Evolutionary conservation across 2,888 invertebrate species (phyloP).

Genomic region (Patella pellucida): DNA sequence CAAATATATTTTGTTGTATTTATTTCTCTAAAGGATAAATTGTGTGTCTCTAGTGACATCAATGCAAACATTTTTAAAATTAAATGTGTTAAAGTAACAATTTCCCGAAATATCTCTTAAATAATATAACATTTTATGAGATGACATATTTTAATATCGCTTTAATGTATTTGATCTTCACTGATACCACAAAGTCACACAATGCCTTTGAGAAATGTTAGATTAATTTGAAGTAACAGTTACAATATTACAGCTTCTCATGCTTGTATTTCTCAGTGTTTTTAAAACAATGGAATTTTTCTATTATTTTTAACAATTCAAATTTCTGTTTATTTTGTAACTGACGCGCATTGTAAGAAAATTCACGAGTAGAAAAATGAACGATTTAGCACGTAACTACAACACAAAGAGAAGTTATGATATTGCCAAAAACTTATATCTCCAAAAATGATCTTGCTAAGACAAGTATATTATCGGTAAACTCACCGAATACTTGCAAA

Average conservation of each 20-base stretch:
- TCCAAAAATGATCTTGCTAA: background rate
- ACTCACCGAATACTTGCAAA: background rate
- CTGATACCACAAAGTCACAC: too few species aligned
- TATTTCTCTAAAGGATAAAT: too few species aligned
- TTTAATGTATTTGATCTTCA: too few species aligned
- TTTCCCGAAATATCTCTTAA: too few species aligned
- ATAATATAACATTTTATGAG: too few species aligned
- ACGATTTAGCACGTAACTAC: background rate
- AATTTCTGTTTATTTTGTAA: conserved; percentile 5
- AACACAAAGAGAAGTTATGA: background rate
- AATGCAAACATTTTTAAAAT: too few species aligned
- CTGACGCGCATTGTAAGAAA: background rate
- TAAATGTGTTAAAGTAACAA: too few species aligned
- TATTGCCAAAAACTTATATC: background rate
- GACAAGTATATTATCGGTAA: background rate
- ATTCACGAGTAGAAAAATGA: background rate
- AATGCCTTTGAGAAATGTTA: too few species aligned
- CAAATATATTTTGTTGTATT: too few species aligned
- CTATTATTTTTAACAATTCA: background rate
- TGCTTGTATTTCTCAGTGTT: background rate
- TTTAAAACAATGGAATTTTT: background rate
- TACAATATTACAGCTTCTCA: background rate
- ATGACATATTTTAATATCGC: too few species aligned
- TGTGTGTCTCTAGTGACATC: too few species aligned
- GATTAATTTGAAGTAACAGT: too few species aligned